Base-by-base conservation (phyloP, 2,888 invertebrate species). In the Drosophila percnosoma region DNA sequence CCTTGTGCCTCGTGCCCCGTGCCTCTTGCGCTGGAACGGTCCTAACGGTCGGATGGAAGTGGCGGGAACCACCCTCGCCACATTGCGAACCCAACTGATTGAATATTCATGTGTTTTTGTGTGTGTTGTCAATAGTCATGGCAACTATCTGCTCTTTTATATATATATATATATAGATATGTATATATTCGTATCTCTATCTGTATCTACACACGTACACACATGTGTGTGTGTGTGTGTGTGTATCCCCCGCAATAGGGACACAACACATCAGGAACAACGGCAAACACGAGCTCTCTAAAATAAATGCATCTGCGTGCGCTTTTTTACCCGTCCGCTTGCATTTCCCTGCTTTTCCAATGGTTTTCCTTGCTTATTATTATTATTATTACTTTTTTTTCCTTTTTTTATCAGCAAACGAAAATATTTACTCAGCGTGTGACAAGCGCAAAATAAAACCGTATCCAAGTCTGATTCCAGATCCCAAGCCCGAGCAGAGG, bases 281-380 rank as follows among this genome's bases (percentile, higher is more conserved):
- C 53, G 27, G 59, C 68, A 75, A 89, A 84, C 83, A 83, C 68
- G 80, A 70, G 73, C 58, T 68, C 84, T 49, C 54, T 55, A 62
- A 89, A 83, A 87, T 87, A 83, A 83, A 89, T 85, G 85, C 85
- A 85, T 85, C 85, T 85, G 85, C 81, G 81, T 78, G 81, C 67
- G 81, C 87, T 81, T 80, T 76, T 78, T 79, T 69, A 63, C 71
- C 80, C 66, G 59, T 75, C 60, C 24, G 53, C 34, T 48, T 55
- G 45, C 57, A 54, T 55, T 33, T 33, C 15, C 31, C 40, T 58
- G 54, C 36, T 8, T 53, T 42, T 21, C 29, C 13, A 15, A 31
- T 49, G 48, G 54, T 68, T 66, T 58, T 58, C 54, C 49, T 24
- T 15, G 31, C 69, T 58, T 48, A 60, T 58, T 54, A 34, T 38